Percentiles rank a stretch among this genome's conserved stretches.
These are phyloP conservation scores for Scaptomyza cyrtandrae DNA, from an alignment of 2,888 invertebrate genomes.

Conservation along the genomic window DNA sequence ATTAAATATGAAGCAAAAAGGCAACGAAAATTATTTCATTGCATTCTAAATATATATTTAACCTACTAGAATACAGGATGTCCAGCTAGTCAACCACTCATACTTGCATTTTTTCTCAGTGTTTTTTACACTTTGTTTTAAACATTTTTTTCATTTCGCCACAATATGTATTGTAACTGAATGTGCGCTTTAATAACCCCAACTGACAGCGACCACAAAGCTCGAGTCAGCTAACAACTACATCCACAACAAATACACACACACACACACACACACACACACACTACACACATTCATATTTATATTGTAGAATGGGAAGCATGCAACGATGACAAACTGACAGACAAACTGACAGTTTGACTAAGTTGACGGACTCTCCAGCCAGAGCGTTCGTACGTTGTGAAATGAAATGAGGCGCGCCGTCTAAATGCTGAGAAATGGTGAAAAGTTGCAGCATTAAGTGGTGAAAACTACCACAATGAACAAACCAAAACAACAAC, in stretches of 20 bases:
- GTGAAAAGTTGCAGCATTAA: constrained; percentile 70
- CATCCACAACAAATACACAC: constrained; percentile 16
- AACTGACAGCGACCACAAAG: constrained; percentile 57
- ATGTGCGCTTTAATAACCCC: constrained; percentile 65
- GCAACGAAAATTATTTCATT: too few relatives aligned
- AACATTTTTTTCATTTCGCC: constrained; percentile 28
- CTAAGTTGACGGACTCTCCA: constrained; percentile 1
- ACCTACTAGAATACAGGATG: constrained; percentile 10
- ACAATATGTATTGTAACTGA: constrained; percentile 40
- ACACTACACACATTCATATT: constrained; percentile 18
- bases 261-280: constrained; percentile 23
- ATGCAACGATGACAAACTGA: constrained; percentile 41
- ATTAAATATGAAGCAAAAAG: too few relatives aligned
- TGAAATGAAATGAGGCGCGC: constrained; percentile 56
- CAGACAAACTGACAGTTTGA: neutral
- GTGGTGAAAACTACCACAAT: constrained; percentile 59
- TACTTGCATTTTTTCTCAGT: constrained; percentile 9
- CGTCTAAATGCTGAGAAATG: constrained; percentile 66
- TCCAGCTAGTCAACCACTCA: constrained; percentile 14
- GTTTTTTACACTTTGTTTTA: constrained; percentile 19
- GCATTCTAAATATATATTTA: too few relatives aligned
- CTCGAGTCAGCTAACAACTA: constrained; percentile 42
- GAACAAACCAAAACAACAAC: constrained; percentile 12
- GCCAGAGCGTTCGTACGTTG: constrained; percentile 21
- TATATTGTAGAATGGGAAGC: constrained; percentile 64